Evolutionary conservation across 2,888 invertebrate genomes (phyloP), one percentile per base, ranked within the genome.

Genomic region (Abscondita cerata): DNA sequence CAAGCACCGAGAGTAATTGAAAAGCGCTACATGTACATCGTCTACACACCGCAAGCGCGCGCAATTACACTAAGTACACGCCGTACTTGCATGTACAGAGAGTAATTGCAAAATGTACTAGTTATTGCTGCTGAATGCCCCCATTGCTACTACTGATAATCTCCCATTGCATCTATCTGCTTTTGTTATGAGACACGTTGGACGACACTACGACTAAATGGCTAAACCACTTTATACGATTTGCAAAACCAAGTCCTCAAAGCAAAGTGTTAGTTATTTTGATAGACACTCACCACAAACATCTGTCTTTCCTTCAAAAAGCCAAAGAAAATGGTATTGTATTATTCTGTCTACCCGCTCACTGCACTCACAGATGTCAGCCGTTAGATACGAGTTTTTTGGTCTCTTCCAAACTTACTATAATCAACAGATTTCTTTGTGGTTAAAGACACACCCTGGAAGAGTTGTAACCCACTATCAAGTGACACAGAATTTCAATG

Each of bases 121-220:
- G n/a, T n/a, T n/a, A n/a, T n/a, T n/a, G n/a, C n/a, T n/a, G n/a
- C n/a, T n/a, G n/a, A n/a, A n/a, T n/a, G n/a, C n/a, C n/a, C n/a
- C n/a, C n/a, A n/a, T n/a, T n/a, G n/a, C n/a, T n/a, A n/a, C n/a
- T n/a, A n/a, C n/a, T n/a, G n/a, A n/a, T n/a, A n/a, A n/a, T n/a
- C n/a, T 25, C 25, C 25, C 2, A 6, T 6, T 25, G 80, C 78
- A 41, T 73, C 68, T 62, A 55, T 68, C 15, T 76, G 78, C 20
- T 64, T 70, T 31, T 71, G 72, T 1, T 73, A 73, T 52, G 67
- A 68, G 40, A 68, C 66, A 53, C 75, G 78, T 1, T 78, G 75
- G 74, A 76, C 76, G 71, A 73, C 60, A 11, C 65, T 68, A 25
- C 67, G 69, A 6, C 50, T 6, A 57, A 62, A 50, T 70, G 75